Percentiles rank a stretch among this genome's conserved stretches.
phyloP scores from a whole-genome alignment of 2,113 vertebrate genomes.

The Pachyramphus minor region DNA sequence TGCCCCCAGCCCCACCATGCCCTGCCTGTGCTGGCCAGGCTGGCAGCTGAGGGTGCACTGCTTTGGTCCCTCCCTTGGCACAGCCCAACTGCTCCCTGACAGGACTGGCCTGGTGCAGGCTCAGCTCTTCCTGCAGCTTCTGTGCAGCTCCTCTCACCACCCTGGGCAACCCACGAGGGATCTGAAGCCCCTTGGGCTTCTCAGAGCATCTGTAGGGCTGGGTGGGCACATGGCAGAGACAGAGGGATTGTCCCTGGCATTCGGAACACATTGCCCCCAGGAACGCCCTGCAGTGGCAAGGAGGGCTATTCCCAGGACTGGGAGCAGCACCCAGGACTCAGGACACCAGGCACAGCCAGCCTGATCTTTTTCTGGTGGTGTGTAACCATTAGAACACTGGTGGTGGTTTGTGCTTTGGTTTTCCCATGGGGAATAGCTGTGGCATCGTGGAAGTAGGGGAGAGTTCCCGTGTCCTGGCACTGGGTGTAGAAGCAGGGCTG shows the following conservation, averaged over 20 bases:
- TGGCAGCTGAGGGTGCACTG: not conserved
- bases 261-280: too few species aligned
- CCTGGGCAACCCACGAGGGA: not conserved
- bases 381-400: fast-evolving
- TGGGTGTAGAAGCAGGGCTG: not conserved
- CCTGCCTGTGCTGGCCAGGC: not conserved
- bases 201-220: not conserved
- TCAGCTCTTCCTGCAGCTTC: not conserved
- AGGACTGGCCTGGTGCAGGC: not conserved
- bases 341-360: fast-evolving
- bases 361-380: fast-evolving
- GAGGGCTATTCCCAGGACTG: not conserved
- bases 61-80: not conserved
- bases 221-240: too few species aligned
- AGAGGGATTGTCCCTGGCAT: not conserved
- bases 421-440: not conserved
- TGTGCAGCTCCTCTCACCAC: not conserved
- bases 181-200: not conserved
- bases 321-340: not conserved
- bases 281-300: not conserved
- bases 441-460: fast-evolving
- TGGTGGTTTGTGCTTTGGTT: not conserved
- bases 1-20: not conserved
- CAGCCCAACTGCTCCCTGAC: not conserved
- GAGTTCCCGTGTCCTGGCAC: not conserved